Base-by-base conservation (phyloP, 2,888 invertebrate species). In the Stenichneumon culpator region DNA sequence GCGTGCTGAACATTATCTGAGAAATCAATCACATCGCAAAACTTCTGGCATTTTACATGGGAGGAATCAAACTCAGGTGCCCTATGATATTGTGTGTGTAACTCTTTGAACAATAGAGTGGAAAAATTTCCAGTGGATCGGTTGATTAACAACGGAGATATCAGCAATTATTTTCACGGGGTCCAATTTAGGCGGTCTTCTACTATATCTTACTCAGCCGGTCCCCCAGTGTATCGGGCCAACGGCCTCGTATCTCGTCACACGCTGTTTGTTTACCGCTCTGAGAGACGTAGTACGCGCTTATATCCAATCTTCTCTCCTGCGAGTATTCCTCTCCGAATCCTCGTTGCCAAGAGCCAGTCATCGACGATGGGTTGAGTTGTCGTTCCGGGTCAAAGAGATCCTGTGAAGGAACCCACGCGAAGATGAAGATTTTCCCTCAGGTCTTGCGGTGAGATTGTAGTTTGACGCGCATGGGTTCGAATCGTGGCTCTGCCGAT, bases 341-440 rank as follows among this genome's bases (percentile, higher is more conserved):
- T 70, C 69, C 28, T 32, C 69, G 28, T 47, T 39, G 19, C 16
- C 19, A 60, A 14, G 22, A 39, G 54, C 36, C 36, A 36, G 52
- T 54, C 54, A 39, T 77, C 77, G 67, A 77, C 25, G 39, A 54
- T 54, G 77, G 52, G 19, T 67, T n/a, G 77, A 50, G 52, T 67
- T 67, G 67, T 65, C 65, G 75, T 77, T 77, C 36, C 67, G 77
- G 77, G 77, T 77, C 77, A 77, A 77, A 77, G 77, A 54, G 77
- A n/a, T 14, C 16, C 54, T 39, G 36, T 25, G 67, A 22, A 67
- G 54, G 39, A 25, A 67, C 39, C 16, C 54, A 52, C 25, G 52
- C 47, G 32, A 16, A 50, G 74, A 65, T 67, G 54, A 77, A 25
- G 52, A 47, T 77, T 54, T 11, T 52, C 36, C 32, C 28, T 32